Base-by-base conservation (phyloP, 2,113 vertebrate genomes). In the Chascanopsetta lugubris region DNA sequence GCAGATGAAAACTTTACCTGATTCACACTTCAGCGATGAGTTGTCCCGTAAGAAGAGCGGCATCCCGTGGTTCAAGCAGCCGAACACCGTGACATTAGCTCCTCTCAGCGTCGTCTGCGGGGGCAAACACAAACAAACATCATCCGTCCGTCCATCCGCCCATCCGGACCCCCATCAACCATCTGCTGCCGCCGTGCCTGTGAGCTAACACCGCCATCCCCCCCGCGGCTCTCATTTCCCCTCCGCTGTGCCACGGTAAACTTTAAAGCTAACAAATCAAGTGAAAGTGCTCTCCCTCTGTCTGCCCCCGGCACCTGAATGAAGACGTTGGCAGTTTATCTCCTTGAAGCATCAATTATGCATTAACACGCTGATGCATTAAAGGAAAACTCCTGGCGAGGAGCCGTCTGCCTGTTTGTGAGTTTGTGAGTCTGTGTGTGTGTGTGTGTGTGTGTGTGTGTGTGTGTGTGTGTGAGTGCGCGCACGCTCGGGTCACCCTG, bases 1-100 rank as follows among this genome's bases (percentile, higher is more conserved):
- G n/a, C n/a, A n/a, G n/a, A n/a, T n/a, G n/a, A n/a, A n/a, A n/a
- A n/a, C n/a, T 49, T n/a, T 90, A 98, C 97, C 97, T 65, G 94
- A 96, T 89, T 96, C 93, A 5, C 97, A 98, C 65, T 91, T 97
- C 79, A 95, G 72, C 0, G 95, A 93, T 0, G 93, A 53, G 36
- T 96, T 95, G 81, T 96, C 94, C 21, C 83, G 55, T 1, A 94
- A 89, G 1, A 92, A 94, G 82, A 99, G 85, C 0, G 97, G 97
- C 86, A 95, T 95, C 82, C 96, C 96, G 0, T 97, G 96, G 83
- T 95, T 97, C 80, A 99, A 87, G 85, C 97, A 99, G 34, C 95
- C 97, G 0, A 98, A 96, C 58, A 99, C 94, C 0, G 97, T 98
- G 72, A 96, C 91, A 0, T 99, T 98, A 69, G 95, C 94, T 5